Evolutionary conservation across 2,888 invertebrate genomes (phyloP).

Genomic region (Microdon myrmicae): DNA sequence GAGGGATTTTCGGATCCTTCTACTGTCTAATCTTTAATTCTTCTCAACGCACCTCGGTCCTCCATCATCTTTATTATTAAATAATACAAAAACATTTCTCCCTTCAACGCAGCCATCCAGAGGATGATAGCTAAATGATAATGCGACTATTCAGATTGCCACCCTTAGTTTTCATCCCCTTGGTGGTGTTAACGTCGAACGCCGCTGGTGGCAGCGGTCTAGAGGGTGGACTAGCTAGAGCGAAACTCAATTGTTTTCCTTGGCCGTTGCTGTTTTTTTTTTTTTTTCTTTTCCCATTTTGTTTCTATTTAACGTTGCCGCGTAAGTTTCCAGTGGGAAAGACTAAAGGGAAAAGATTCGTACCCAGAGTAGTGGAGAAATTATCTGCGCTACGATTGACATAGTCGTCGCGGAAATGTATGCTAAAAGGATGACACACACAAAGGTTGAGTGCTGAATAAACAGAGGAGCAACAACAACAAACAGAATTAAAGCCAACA

Average conservation of each 20-base stretch:
- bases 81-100: constrained; percentile 11
- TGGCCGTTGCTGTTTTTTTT: constrained; percentile 28
- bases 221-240: too few species aligned
- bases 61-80: constrained; percentile 1
- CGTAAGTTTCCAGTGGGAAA: neutral
- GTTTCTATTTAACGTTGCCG: constrained; percentile 16
- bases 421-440: constrained; percentile 3
- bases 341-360: neutral
- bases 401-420: constrained; percentile 13
- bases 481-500: too few species aligned
- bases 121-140: constrained; percentile 43
- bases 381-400: constrained; percentile 35
- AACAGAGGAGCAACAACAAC: constrained; percentile 18
- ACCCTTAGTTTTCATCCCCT: neutral
- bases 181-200: neutral
- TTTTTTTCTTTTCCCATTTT: constrained; percentile 8
- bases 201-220: neutral
- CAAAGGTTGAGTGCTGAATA: neutral
- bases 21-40: neutral
- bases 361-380: constrained; percentile 39
- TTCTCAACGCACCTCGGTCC: neutral
- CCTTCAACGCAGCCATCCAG: constrained; percentile 25
- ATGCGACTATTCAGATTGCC: constrained; percentile 37
- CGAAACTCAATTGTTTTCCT: constrained; percentile 49
- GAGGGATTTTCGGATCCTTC: constrained; percentile 5